Conservation (phyloP, 2,113 vertebrate species). For the Brienomyrus longianalis region DNA sequence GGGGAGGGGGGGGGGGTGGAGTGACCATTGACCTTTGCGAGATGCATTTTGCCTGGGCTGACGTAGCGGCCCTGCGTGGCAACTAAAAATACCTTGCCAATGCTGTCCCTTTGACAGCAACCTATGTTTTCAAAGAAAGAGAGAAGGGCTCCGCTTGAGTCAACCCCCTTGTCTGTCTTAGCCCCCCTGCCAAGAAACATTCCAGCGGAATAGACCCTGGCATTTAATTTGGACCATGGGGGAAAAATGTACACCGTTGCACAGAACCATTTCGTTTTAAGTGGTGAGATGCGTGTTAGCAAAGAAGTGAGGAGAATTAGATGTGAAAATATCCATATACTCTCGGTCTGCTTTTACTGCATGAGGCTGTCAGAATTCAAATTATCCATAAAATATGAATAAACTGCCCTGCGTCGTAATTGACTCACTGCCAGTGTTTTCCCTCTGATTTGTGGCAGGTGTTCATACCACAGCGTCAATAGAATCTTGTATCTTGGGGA, state of each 20-base stretch:
- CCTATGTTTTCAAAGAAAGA: slow-evolving; percentile 31
- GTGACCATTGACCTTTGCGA: background rate
- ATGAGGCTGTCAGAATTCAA: background rate
- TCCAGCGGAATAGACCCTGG: slow-evolving; percentile 25
- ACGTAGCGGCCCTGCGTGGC: background rate
- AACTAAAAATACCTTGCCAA: background rate
- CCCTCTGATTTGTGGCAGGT: background rate
- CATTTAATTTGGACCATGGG: background rate
- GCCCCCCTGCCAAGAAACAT: slow-evolving; percentile 28
- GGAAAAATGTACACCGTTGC: background rate
- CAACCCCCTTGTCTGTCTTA: slow-evolving; percentile 10
- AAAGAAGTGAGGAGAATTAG: slow-evolving; percentile 4
- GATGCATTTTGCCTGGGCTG: background rate
- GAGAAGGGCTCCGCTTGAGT: slow-evolving; percentile 19
- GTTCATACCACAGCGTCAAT: background rate
- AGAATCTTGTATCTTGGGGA: background rate
- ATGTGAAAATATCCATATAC: background rate
- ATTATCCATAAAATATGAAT: background rate
- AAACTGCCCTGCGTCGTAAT: background rate
- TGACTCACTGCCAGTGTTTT: background rate
- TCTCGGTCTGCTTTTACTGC: background rate
- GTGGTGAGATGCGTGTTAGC: no score
- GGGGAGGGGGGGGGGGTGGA: no score
- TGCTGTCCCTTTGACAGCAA: background rate
- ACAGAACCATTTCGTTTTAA: background rate